Evolutionary conservation across 2,888 invertebrate species (phyloP).

Genomic region (Agriopis leucophaearia): DNA sequence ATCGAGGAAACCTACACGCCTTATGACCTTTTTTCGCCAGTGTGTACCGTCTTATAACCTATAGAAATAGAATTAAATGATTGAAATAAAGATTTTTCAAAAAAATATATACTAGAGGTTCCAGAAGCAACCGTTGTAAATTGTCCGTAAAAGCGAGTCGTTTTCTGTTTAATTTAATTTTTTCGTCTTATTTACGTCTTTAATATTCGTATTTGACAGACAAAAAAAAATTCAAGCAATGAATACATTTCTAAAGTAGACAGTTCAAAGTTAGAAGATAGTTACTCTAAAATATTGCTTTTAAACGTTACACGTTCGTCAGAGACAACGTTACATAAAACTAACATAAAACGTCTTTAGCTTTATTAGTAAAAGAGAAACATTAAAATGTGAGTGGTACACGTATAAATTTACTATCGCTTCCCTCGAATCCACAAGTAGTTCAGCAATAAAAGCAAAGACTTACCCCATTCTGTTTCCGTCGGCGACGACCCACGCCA

Average conservation of each 20-base stretch:
- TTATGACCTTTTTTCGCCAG: no score
- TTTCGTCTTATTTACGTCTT: neutral
- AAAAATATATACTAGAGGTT: no score
- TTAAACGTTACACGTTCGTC: constrained; percentile 28
- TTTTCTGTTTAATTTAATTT: no score
- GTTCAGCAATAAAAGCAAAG: constrained; percentile 66
- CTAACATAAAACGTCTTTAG: constrained; percentile 55
- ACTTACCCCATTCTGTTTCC: constrained; percentile 87
- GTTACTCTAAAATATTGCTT: constrained; percentile 8
- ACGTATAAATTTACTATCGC: constrained; percentile 55
- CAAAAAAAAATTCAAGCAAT: neutral
- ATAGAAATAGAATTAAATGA: no score
- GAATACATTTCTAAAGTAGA: neutral
- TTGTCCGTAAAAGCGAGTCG: no score
- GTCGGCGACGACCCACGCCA: constrained; percentile 68
- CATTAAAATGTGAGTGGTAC: constrained; percentile 58
- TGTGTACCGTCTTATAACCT: no score
- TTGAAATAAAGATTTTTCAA: no score
- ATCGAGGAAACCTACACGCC: no score
- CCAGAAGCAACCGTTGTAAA: no score
- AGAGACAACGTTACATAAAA: constrained; percentile 45
- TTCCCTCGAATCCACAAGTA: constrained; percentile 75
- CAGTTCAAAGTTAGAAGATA: neutral
- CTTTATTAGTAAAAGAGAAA: constrained; percentile 56
- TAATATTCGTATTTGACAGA: neutral